Evolutionary conservation across 2,797 vertebrate genomes (phyloP).

Genomic region (Gymnopithys bicolor): DNA sequence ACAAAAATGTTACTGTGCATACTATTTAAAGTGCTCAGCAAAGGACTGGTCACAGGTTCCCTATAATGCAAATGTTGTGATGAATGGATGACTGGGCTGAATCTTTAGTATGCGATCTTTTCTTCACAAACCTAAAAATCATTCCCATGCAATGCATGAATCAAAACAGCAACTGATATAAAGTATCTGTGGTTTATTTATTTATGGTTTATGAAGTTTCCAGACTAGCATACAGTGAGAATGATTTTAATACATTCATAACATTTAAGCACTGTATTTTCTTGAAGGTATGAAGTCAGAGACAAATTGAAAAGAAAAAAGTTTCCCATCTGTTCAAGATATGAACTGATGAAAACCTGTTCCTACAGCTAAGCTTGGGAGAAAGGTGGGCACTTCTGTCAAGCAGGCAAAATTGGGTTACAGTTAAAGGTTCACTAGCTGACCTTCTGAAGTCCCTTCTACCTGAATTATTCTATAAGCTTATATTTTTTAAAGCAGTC

Average conservation of each 20-base stretch:
- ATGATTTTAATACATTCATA: not conserved
- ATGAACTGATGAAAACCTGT: not conserved
- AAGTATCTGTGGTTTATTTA: not conserved
- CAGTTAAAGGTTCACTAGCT: not conserved
- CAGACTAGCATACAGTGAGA: not conserved
- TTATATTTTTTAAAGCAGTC: not conserved
- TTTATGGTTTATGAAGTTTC: not conserved
- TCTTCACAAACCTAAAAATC: not conserved
- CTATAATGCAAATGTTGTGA: not conserved
- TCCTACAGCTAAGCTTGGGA: not conserved
- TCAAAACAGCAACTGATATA: not conserved
- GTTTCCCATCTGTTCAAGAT: not conserved
- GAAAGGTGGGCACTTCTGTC: not conserved
- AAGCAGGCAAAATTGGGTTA: not conserved
- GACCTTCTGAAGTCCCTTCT: not conserved
- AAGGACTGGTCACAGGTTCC: not conserved
- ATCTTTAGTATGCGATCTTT: not conserved
- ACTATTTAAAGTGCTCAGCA: not conserved
- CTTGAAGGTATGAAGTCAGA: not conserved
- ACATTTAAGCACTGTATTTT: not conserved
- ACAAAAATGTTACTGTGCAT: not conserved
- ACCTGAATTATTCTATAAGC: not conserved
- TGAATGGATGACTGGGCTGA: not conserved
- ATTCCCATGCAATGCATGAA: not conserved
- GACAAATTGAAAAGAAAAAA: not conserved